Evolutionary conservation across 2,888 invertebrate species (phyloP), one percentile per base, ranked within the genome.

Genomic region (Amphipyra berbera): DNA sequence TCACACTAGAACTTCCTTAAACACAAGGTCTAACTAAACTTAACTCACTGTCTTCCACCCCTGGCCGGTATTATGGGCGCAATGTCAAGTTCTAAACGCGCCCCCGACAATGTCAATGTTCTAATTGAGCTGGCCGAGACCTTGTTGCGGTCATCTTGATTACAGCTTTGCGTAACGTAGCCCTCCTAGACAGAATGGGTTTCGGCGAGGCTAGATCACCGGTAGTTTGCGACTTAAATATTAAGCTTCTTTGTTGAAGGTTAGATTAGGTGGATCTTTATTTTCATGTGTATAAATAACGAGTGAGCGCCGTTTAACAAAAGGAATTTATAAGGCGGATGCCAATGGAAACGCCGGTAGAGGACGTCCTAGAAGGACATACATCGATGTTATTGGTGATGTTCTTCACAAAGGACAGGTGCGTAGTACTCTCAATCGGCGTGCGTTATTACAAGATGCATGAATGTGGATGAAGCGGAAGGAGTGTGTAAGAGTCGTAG

Each of bases 31-130:
- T 10, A 5, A 6, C 2, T 42, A n/a, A 42, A 70, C 21, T 42
- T 6, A 48, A 50, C 57, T 56, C 37, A 21, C 71, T 71, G 71
- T 52, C n/a, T 57, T 7, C 49, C 9, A 30, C 10, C 7, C 33
- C n/a, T 45, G 6, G 14, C 41, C 13, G 4, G 50, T 40, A 38
- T 49, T 35, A 45, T 55, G 61, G 42, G 27, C 45, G 44, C 82
- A 83, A 83, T 81, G 83, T 82, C 82, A 82, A 81, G 81, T 69
- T 73, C 67, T 49, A 47, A 53, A 12, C 68, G 70, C 66, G 68
- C 67, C 69, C 69, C 63, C 46, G 42, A 37, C 85, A 82, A 84
- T 80, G 88, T 82, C 86, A 84, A 84, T 68, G 83, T 64, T 77
- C 69, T 44, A 54, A 67, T 53, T 64, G 46, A 60, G 60, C 58